Evolutionary conservation across 1,140 invertebrate genomes (phyloP).

Genomic region (Caligus rogercresseyi): DNA sequence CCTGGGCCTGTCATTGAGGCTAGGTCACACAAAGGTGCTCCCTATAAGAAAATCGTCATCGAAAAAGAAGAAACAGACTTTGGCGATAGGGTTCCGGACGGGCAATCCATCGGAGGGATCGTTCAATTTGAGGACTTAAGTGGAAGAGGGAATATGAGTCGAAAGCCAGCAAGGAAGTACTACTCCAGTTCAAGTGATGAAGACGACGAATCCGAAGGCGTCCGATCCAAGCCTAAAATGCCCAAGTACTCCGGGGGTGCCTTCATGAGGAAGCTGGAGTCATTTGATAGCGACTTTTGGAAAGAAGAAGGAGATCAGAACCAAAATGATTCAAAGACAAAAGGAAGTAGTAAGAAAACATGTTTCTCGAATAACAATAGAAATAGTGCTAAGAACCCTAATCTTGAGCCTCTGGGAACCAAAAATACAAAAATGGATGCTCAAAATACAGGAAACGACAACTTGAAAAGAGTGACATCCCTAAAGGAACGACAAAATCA

Average conservation of each 20-base stretch:
- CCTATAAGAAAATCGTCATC: neutral
- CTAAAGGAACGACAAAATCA: neutral
- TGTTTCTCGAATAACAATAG: neutral
- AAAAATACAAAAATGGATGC: neutral
- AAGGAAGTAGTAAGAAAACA: too few species aligned
- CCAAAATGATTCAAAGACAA: neutral
- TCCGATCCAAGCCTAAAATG: neutral
- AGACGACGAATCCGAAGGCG: neutral
- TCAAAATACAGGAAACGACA: neutral
- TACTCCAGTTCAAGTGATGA: conserved; percentile 7
- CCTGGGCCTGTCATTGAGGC: neutral
- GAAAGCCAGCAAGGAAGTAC: conserved; percentile 1
- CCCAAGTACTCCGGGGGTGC: neutral
- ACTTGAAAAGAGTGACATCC: neutral
- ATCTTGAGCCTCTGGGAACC: neutral
- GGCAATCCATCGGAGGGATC: neutral
- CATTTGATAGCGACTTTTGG: neutral
- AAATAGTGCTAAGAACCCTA: neutral
- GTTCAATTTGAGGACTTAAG: neutral
- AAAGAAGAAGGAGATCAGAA: neutral
- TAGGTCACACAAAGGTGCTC: neutral
- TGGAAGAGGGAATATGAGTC: neutral
- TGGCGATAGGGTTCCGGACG: neutral
- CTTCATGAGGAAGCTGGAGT: neutral
- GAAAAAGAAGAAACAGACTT: neutral